Base-by-base conservation (phyloP, 35 echinoderm and acorn worm species). In the Diadema setosum region DNA sequence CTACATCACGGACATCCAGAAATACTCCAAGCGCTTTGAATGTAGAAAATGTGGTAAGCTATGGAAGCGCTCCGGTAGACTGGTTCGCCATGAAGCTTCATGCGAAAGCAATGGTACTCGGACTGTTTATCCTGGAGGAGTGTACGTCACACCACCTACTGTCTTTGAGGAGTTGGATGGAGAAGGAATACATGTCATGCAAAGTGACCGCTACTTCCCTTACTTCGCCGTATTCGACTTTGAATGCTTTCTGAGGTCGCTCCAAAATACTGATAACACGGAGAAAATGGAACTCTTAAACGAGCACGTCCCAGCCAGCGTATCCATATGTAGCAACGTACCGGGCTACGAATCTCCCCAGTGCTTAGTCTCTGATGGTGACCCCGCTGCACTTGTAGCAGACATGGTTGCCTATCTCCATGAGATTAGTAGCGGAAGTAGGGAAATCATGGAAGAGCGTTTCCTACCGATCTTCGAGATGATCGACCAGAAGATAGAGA, bases 21-120 rank as follows among this genome's bases (percentile, higher is more conserved):
- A 33, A 34, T 90, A 90, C 43, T 58, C 42, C 14, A 63, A 82
- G 21, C 25, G 45, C 2, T 90, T 39, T 41, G 9, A 29, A 1
- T 84, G 88, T 48, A 30, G 57, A 17, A 90, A 82, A 42, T 90
- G 88, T 52, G 36, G 60, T 5, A 83, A 90, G 74, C 80, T 90
- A 20, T 90, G 81, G 81, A 83, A 43, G 24, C 14, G 48, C 8
- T 20, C 48, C 14, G 73, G 50, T 17, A 25, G 31, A 26, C 75
- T 90, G 12, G n/a, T 17, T 31, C 35, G 81, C 20, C 88, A 90
- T 24, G 57, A 83, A 44, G 8, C 58, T 23, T 39, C 35, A 46
- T 87, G 64, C 36, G 64, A 67, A 87, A 63, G 84, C 2, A 42
- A 39, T 24, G 84, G 84, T 26, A 20, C 65, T 5, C 36, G 40